These are phyloP conservation scores for Odontesthes bonariensis DNA, from an alignment of 2,113 vertebrate species.

Conservation along the genomic window DNA sequence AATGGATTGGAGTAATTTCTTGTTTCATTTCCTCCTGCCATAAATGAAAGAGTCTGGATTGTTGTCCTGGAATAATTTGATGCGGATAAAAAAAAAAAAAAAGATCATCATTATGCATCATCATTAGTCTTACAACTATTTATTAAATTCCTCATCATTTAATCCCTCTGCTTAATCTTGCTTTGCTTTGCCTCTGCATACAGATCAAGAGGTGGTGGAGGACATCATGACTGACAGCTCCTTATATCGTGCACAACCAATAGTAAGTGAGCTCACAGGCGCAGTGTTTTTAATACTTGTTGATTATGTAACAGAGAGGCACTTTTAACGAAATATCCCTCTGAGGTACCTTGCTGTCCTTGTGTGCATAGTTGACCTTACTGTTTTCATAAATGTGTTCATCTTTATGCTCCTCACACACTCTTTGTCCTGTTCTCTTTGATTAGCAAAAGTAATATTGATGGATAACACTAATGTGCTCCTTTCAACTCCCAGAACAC, in stretches of 20 bases:
- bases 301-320: no score
- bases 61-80: conserved; percentile 47
- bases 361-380: conserved; percentile 13
- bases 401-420: conserved; percentile 12
- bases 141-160: conserved; percentile 21
- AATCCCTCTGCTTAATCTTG: conserved; percentile 15
- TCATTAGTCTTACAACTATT: conserved; percentile 37
- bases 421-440: conserved; percentile 47
- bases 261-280: conserved; percentile 84
- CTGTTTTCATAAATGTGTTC: conserved; percentile 23
- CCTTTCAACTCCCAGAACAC: conserved; percentile 50
- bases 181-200: conserved; percentile 55
- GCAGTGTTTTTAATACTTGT: not conserved
- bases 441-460: conserved; percentile 48
- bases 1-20: conserved; percentile 38
- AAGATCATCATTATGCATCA: conserved; percentile 11
- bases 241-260: conserved; percentile 80
- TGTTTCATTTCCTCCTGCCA: conserved; percentile 10
- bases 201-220: conserved; percentile 94
- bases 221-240: conserved; percentile 88
- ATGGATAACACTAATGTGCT: conserved; percentile 40
- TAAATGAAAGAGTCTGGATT: conserved; percentile 33
- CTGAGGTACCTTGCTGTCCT: not conserved
- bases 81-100: conserved; percentile 40
- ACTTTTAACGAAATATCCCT: not conserved